phyloP scores from a whole-genome alignment of 2,888 invertebrate species.

The Isoperla grammatica region DNA sequence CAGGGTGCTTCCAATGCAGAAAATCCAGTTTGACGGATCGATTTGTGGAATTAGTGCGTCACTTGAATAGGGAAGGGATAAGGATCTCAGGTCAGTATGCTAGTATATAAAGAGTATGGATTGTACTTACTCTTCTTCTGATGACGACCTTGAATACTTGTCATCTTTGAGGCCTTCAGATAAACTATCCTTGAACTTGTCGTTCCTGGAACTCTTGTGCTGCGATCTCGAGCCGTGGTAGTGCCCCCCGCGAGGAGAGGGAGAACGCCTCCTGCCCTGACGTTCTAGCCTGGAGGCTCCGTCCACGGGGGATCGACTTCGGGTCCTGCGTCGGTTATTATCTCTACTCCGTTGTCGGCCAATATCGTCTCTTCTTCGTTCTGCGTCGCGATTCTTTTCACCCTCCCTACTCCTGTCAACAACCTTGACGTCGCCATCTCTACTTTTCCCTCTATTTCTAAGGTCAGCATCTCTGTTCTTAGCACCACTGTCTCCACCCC shows the following conservation, averaged over 20 bases:
- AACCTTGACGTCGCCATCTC: slow-evolving; percentile 10
- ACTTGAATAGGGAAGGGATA: too few species aligned
- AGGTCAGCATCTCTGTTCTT: not conserved
- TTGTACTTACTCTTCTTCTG: slow-evolving; percentile 34
- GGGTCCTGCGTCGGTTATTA: too few species aligned
- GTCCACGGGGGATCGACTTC: not conserved
- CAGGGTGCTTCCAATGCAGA: too few species aligned
- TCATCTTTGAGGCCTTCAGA: slow-evolving; percentile 72
- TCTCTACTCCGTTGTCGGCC: slow-evolving; percentile 14
- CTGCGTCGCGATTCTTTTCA: slow-evolving; percentile 22
- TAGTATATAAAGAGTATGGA: too few species aligned
- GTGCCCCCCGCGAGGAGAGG: not conserved
- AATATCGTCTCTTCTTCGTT: slow-evolving; percentile 22
- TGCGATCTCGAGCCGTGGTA: slow-evolving; percentile 19
- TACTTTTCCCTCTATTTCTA: slow-evolving; percentile 1
- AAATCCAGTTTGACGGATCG: too few species aligned
- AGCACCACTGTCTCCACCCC: not conserved
- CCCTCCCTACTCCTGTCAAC: slow-evolving; percentile 1
- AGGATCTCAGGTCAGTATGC: too few species aligned
- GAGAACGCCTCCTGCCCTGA: not conserved
- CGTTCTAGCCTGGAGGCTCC: too few species aligned
- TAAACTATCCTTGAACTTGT: slow-evolving; percentile 58
- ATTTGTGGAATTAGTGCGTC: too few species aligned
- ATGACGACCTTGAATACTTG: slow-evolving; percentile 49
- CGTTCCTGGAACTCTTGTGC: slow-evolving; percentile 34